Evolutionary conservation across 2,797 vertebrate species (phyloP).

Genomic region (Bovichtus diacanthus): DNA sequence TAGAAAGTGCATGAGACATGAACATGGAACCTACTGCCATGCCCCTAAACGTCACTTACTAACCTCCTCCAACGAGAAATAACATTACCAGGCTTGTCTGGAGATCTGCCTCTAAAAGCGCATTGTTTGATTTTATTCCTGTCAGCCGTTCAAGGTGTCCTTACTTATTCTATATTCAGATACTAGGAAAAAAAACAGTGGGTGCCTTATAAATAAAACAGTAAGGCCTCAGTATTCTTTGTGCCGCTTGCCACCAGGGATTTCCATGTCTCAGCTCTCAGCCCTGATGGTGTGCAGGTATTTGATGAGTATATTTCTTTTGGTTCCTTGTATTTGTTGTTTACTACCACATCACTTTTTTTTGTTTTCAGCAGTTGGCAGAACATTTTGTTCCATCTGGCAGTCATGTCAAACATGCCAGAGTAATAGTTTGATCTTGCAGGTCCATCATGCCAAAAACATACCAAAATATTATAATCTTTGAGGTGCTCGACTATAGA

Average conservation of each 20-base stretch:
- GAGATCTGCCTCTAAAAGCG: constrained; percentile 47
- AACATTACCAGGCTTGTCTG: constrained; percentile 29
- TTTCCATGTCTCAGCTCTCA: constrained; percentile 63
- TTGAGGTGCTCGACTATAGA: constrained; percentile 40
- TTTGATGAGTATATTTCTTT: constrained; percentile 62
- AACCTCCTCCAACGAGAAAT: constrained; percentile 29
- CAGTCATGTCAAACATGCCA: constrained; percentile 52
- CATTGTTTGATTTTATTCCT: constrained; percentile 62
- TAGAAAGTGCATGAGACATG: not conserved
- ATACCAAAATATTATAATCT: constrained; percentile 50
- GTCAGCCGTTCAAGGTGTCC: constrained; percentile 77
- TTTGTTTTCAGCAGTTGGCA: constrained; percentile 59
- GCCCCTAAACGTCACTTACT: constrained; percentile 21
- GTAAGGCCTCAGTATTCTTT: constrained; percentile 64
- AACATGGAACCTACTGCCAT: not conserved
- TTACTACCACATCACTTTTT: constrained; percentile 48
- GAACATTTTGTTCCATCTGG: constrained; percentile 66
- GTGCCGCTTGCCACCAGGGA: constrained; percentile 71
- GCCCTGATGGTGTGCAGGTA: constrained; percentile 61
- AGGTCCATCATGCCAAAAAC: constrained; percentile 45
- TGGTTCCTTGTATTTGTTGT: constrained; percentile 56
- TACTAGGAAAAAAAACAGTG: constrained; percentile 52
- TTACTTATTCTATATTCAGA: constrained; percentile 76
- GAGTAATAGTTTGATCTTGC: constrained; percentile 54
- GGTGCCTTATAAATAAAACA: constrained; percentile 80